Evolutionary conservation across 2,888 invertebrate genomes (phyloP), one percentile per base, ranked within the genome.

Genomic region (Brenthis ino): DNA sequence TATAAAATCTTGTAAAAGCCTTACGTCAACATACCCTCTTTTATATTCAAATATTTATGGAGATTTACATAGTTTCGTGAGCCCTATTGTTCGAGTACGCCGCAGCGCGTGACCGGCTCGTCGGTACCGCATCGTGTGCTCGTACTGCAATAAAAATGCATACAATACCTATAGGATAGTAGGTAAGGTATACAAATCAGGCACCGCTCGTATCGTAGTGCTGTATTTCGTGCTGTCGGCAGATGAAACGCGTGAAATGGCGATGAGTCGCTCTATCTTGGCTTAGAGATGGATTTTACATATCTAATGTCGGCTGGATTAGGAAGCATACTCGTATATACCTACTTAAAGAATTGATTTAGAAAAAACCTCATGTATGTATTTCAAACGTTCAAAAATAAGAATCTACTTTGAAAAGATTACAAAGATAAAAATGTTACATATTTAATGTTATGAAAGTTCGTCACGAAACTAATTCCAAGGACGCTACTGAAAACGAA

Each of bases 111-210:
- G 69, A 69, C 61, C 47, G 24, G 56, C 57, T 54, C 48, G 6
- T 58, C 58, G 54, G 54, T 50, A 64, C 48, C 37, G 53, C 57
- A 47, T 58, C 68, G 68, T 65, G 24, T 48, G 28, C 56, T 16
- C n/a, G 56, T 14, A 61, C 50, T 64, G 64, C 67, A 61, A 71
- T 69, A 61, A 67, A 70, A 57, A 61, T 69, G 56, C 56, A 56
- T 61, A 55, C 14, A 47, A 43, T 53, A 24, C 24, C 37, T 43
- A 11, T 43, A 28, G 28, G 28, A 5, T 37, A 43, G 51, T 63
- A 16, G 6, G 54, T 53, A 43, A 14, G 51, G 20, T 53, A 63
- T 20, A 33, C 20, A 61, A 50, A 12, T 48, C 48, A 28, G 5
- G 16, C 6, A 16, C 6, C 16, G 8, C 3, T 14, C 5, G 8